These are phyloP conservation scores for Urocolius indicus DNA, from an alignment of 2,113 vertebrate genomes.

Conservation along the genomic window DNA sequence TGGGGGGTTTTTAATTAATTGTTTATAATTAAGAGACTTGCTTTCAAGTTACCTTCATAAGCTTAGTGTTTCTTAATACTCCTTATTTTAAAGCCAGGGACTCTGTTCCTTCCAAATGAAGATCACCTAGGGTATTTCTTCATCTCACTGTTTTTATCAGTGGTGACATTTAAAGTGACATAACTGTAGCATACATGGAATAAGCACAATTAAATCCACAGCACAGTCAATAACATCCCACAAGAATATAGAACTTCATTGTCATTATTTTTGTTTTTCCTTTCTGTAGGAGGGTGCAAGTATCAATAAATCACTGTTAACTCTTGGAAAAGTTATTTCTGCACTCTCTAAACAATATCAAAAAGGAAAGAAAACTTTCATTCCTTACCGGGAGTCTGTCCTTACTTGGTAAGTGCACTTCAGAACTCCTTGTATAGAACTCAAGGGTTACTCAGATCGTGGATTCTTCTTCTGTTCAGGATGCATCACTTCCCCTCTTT, in stretches of 20 bases:
- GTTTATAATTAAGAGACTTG: background rate
- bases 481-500: background rate
- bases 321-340: slow-evolving; percentile 94
- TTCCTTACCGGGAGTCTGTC: slow-evolving; percentile 94
- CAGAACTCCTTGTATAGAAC: background rate
- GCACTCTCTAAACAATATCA: slow-evolving; percentile 89
- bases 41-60: background rate
- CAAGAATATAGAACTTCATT: background rate
- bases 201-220: background rate
- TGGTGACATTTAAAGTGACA: background rate
- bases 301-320: slow-evolving; percentile 96
- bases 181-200: background rate
- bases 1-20: background rate
- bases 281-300: slow-evolving; percentile 89
- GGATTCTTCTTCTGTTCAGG: background rate
- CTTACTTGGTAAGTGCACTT: slow-evolving; percentile 89
- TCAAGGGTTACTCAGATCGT: background rate
- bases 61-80: background rate
- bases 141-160: background rate
- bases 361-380: slow-evolving; percentile 84
- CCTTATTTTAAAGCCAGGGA: background rate
- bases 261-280: background rate
- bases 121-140: background rate
- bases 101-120: background rate
- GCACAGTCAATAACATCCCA: background rate